Base-by-base conservation (phyloP, 2,113 vertebrate species). In the Chauna torquata region DNA sequence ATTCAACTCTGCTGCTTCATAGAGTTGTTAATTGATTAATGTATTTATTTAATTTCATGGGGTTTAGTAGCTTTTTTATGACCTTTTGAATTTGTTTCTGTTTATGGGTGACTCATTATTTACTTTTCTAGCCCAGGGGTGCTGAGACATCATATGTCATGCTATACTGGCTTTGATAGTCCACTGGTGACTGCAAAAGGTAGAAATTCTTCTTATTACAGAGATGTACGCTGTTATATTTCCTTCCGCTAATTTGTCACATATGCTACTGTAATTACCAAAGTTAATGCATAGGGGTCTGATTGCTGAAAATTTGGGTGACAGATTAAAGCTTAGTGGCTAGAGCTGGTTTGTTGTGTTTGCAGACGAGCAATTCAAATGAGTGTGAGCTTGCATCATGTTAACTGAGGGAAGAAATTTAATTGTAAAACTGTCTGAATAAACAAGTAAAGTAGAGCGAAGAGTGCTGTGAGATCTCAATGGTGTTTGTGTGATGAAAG, bases 381-480 rank as follows among this genome's bases (percentile, higher is more conserved):
- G 7, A 59, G 13, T 2, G 1, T 0, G 5, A 36, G 47, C 58
- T 79, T 84, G 16, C 5, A 0, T 45, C 15, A 30, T 4, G 77
- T 74, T 77, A 86, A 70, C 15, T 12, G 10, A 5, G 49, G 70
- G 76, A 75, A 87, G 57, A 86, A 65, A 80, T 55, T 47, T 16
- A n/a, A 66, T 25, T 66, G 58, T 70, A 85, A 90, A 94, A 2
- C 9, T 59, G 50, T 28, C 6, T 76, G 50, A 85, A 94, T 50
- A 75, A 74, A 59, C 22, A 65, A 57, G 12, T 44, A 25, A 12
- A 86, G 44, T 8, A 11, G 76, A 34, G 25, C 44, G 30, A 27
- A 85, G 58, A 74, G 42, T 24, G 30, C 8, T 22, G 14, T 9
- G 58, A 65, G 42, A 32, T 45, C 42, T 58, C 47, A 8, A 11